Base-by-base conservation (phyloP, 2,113 vertebrate genomes). In the Meleagris gallopavo region DNA sequence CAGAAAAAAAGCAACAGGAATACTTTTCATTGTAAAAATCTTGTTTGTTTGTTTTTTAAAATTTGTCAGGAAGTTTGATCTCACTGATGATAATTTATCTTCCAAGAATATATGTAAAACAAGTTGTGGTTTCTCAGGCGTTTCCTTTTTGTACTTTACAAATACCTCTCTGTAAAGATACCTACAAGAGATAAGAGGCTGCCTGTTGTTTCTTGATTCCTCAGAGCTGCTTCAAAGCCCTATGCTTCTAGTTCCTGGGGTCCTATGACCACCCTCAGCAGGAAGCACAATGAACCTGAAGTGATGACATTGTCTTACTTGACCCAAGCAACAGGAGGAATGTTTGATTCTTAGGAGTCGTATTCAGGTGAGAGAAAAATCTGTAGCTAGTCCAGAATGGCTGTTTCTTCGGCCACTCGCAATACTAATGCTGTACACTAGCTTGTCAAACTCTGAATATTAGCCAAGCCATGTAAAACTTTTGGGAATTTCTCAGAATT, bases 401-500 rank as follows among this genome's bases (percentile, higher is more conserved):
- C 1, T n/a, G 36, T 40, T 6, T 54, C n/a, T 66, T 46, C 22
- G 48, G 22, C 32, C 82, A 12, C 32, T 13, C 32, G 13, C 62
- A 6, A 54, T 5, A 5, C 55, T 29, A 83, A 40, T 25, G 50
- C 18, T 45, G 16, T 40, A 85, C n/a, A 54, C 69, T 69, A 16
- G 48, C 38, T 55, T n/a, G 30, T 73, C 58, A 84, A 79, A 60
- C 5, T 11, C 46, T 36, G 45, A 62, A 66, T 55, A 67, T 85
- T 45, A 85, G 50, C 24, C 21, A 87, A 65, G 55, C 24, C 0
- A 0, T 1, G 0, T n/a, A 65, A 67, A 64, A 6, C 24, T 81
- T 19, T 13, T 58, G 14, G 69, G 71, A 88, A 90, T 46, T 21
- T 1, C 32, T 6, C 13, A 27, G 29, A 50, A 69, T 67, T 86